Percentiles rank a stretch among this genome's conserved stretches.
Evolutionary conservation across 2,888 invertebrate genomes (phyloP).

Genomic region (Panopea generosa): DNA sequence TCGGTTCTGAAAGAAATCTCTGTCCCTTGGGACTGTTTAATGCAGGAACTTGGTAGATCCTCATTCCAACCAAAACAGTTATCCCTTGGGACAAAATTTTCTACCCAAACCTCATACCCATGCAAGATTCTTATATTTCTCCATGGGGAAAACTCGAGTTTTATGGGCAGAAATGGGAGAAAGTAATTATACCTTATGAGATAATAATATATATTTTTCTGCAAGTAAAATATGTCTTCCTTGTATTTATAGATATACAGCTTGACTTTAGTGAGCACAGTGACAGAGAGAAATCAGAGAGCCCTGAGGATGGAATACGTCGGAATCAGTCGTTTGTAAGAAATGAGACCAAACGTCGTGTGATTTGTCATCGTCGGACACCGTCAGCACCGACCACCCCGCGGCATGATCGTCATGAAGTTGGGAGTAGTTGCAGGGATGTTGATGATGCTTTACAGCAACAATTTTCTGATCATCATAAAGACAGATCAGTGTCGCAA

Average conservation of each 20-base stretch:
- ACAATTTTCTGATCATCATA: slow-evolving; percentile 21
- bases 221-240: too few relatives aligned
- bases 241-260: slow-evolving; percentile 63
- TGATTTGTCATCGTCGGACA: slow-evolving; percentile 74
- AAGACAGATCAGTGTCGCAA: slow-evolving; percentile 63
- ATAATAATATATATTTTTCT: too few relatives aligned
- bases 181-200: too few relatives aligned
- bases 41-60: too few relatives aligned
- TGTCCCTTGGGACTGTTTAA: too few relatives aligned
- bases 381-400: slow-evolving; percentile 79
- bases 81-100: too few relatives aligned
- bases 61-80: too few relatives aligned
- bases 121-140: too few relatives aligned
- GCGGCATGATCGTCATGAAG: slow-evolving; percentile 58
- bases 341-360: slow-evolving; percentile 75
- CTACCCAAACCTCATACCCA: too few relatives aligned
- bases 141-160: too few relatives aligned
- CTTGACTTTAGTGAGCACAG: slow-evolving; percentile 38
- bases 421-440: slow-evolving; percentile 34
- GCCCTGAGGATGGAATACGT: slow-evolving; percentile 46
- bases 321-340: slow-evolving; percentile 76
- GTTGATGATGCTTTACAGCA: slow-evolving; percentile 41
- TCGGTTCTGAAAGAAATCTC: too few relatives aligned
- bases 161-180: too few relatives aligned
- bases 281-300: slow-evolving; percentile 46